Evolutionary conservation across 1,140 invertebrate species (phyloP).

Genomic region (Cephus cinctus): DNA sequence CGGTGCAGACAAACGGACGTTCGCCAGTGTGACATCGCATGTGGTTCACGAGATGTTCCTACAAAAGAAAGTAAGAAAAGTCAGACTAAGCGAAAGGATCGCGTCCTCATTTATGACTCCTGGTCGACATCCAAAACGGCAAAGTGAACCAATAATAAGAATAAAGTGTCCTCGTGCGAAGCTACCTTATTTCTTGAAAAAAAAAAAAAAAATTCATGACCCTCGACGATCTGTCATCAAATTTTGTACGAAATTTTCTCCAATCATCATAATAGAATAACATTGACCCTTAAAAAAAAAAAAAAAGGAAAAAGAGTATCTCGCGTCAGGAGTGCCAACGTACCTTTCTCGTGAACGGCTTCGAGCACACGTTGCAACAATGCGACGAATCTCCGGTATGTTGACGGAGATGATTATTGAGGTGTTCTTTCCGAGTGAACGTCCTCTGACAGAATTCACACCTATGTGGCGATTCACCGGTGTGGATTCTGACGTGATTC

Average conservation of each 20-base stretch:
- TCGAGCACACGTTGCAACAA: constrained; percentile 82
- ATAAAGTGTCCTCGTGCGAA: too few relatives aligned
- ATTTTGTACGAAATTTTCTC: too few relatives aligned
- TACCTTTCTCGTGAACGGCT: constrained; percentile 83
- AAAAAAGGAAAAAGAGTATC: background rate
- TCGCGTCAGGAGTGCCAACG: constrained; percentile 5
- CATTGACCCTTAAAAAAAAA: background rate
- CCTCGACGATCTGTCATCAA: too few relatives aligned
- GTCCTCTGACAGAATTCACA: constrained; percentile 80
- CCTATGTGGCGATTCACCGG: constrained; percentile 77
- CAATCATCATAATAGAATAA: too few relatives aligned
- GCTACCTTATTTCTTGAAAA: too few relatives aligned
- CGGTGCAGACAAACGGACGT: constrained; percentile 74
- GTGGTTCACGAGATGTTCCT: constrained; percentile 73
- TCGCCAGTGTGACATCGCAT: constrained; percentile 89
- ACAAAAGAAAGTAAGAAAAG: constrained; percentile 16
- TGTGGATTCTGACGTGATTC: constrained; percentile 71
- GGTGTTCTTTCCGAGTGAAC: constrained; percentile 80
- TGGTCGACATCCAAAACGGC: too few relatives aligned
- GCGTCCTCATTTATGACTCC: too few relatives aligned
- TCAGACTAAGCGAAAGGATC: too few relatives aligned
- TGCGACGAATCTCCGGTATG: constrained; percentile 90
- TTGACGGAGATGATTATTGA: constrained; percentile 77
- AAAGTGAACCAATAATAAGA: too few relatives aligned
- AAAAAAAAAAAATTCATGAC: constrained; percentile 2